Evolutionary conservation across 2,888 invertebrate genomes (phyloP).

Genomic region (Liopterus haemorrhoidalis): DNA sequence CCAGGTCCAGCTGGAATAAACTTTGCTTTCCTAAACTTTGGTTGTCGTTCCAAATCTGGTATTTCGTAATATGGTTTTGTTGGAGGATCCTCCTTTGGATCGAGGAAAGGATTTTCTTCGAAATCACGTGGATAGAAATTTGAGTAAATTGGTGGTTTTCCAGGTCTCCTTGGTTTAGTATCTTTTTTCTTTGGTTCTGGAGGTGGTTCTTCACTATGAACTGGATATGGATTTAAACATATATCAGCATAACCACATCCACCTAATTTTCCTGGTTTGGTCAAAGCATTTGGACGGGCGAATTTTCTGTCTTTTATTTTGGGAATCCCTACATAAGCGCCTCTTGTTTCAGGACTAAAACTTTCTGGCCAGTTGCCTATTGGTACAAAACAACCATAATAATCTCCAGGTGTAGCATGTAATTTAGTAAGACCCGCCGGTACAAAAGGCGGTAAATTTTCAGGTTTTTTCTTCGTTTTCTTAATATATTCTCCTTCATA

Average conservation of each 20-base stretch:
- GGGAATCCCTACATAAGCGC: no score
- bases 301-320: conserved; percentile 25
- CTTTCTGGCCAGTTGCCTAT: no score
- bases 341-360: conserved; percentile 29
- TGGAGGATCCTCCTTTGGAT: conserved; percentile 30
- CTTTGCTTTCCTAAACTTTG: conserved; percentile 26
- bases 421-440: conserved; percentile 43
- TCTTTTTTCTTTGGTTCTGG: no score
- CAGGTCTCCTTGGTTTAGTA: no score
- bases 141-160: conserved; percentile 38
- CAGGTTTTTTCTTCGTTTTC: background rate
- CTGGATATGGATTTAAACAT: conserved; percentile 47
- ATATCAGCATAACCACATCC: conserved; percentile 51
- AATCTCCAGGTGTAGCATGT: conserved; percentile 51
- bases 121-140: conserved; percentile 41
- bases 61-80: conserved; percentile 9
- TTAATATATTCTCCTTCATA: conserved; percentile 43
- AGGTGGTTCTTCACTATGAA: no score
- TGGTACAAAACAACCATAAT: conserved; percentile 51
- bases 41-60: conserved; percentile 26
- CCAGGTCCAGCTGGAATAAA: conserved; percentile 39
- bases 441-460: conserved; percentile 38
- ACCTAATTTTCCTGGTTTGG: conserved; percentile 46
- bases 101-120: conserved; percentile 42
- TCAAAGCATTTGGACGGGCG: conserved; percentile 36